phyloP scores from a whole-genome alignment of 2,888 invertebrate species.

The Brenthis ino region DNA sequence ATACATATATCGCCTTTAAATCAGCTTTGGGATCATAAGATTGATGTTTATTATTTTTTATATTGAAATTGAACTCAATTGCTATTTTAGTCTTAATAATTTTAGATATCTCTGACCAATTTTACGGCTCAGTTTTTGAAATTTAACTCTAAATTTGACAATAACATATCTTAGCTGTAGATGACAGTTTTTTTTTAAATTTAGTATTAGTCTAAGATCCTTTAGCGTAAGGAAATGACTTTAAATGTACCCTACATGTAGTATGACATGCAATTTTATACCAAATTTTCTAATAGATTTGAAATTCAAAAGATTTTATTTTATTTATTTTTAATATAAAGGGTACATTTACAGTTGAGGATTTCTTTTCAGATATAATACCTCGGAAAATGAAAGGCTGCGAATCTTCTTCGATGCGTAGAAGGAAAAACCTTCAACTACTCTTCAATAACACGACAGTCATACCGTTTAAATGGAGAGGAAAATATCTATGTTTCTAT shows the following conservation, averaged over 20 bases:
- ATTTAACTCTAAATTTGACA: not conserved
- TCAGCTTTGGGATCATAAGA: no score
- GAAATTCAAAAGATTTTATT: constrained; percentile 18
- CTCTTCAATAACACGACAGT: constrained; percentile 73
- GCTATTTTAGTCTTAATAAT: no score
- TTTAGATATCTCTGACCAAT: not conserved
- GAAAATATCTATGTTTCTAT: constrained; percentile 73
- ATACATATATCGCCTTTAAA: no score
- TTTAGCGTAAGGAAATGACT: constrained; percentile 31
- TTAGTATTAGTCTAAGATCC: not conserved
- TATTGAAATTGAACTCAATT: no score
- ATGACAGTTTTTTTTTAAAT: not conserved
- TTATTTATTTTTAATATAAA: constrained; percentile 33
- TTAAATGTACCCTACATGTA: constrained; percentile 47
- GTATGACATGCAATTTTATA: constrained; percentile 1
- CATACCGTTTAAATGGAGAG: constrained; percentile 78
- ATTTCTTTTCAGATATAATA: constrained; percentile 72
- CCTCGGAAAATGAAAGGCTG: constrained; percentile 63
- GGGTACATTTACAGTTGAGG: constrained; percentile 76
- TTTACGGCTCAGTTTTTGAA: not conserved
- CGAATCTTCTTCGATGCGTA: constrained; percentile 70
- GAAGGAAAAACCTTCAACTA: constrained; percentile 69
- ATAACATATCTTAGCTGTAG: no score
- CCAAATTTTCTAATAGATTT: not conserved
- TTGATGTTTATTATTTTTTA: no score